Evolutionary conservation across 2,888 invertebrate genomes (phyloP).

Genomic region (Pheosia gnoma): DNA sequence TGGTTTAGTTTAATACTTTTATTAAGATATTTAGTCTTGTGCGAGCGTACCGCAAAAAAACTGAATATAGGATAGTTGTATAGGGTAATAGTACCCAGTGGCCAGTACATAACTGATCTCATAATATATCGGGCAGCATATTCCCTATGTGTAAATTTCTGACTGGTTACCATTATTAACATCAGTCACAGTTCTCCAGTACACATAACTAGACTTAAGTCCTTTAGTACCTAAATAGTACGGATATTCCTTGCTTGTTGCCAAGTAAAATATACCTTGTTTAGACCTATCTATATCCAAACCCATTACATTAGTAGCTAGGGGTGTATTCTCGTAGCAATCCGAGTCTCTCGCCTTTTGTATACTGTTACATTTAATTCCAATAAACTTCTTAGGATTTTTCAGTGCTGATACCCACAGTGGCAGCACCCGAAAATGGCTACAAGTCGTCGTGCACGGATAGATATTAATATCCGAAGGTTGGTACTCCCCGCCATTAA

Average conservation of each 20-base stretch:
- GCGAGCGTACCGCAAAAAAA: too few species aligned
- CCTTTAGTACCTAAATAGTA: constrained; percentile 69
- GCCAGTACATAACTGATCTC: too few species aligned
- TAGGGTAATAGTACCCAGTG: too few species aligned
- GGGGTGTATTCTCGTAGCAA: constrained; percentile 58
- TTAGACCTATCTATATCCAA: constrained; percentile 51
- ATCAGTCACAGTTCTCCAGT: constrained; percentile 64
- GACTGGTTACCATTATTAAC: constrained; percentile 64
- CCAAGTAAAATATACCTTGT: constrained; percentile 68
- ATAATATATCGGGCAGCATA: too few species aligned
- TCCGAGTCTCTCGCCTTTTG: constrained; percentile 68
- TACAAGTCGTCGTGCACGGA: constrained; percentile 70
- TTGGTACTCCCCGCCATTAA: constrained; percentile 77
- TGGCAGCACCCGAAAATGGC: constrained; percentile 67
- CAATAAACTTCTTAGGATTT: constrained; percentile 67
- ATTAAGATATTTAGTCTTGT: too few species aligned
- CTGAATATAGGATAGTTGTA: too few species aligned
- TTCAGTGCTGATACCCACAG: constrained; percentile 67
- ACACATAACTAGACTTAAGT: constrained; percentile 58
- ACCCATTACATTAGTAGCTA: constrained; percentile 64
- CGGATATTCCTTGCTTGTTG: constrained; percentile 65
- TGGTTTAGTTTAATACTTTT: too few species aligned
- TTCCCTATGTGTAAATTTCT: constrained; percentile 61
- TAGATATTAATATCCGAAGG: constrained; percentile 65
- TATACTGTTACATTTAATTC: constrained; percentile 61